Conservation (phyloP, 2,888 invertebrate genomes). For the Trichogramma evanescens region DNA sequence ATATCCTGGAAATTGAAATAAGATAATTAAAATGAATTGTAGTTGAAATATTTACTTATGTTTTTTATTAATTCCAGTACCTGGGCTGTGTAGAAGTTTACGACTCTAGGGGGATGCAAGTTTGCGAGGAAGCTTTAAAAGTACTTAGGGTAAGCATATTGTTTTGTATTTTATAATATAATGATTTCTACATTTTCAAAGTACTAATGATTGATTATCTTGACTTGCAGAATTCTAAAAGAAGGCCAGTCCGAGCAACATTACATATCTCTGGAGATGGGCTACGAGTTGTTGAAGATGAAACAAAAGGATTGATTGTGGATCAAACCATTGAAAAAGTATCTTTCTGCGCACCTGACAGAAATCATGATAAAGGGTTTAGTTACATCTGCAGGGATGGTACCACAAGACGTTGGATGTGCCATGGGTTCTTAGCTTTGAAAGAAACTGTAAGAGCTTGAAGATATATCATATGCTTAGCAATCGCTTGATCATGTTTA, state of each 20-base stretch:
- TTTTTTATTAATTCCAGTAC: constrained; percentile 56
- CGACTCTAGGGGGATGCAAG: constrained; percentile 98
- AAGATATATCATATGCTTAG: not conserved
- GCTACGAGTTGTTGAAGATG: constrained; percentile 94
- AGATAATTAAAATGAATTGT: too few relatives aligned
- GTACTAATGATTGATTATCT: too few relatives aligned
- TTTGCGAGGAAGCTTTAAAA: constrained; percentile 98
- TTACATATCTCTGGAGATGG: constrained; percentile 92
- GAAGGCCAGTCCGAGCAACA: constrained; percentile 82
- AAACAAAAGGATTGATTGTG: constrained; percentile 95
- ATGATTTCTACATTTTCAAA: not conserved
- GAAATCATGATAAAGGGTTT: constrained; percentile 95
- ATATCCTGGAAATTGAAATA: constrained; percentile 4
- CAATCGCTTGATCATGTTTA: not conserved
- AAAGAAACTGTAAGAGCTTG: constrained; percentile 70
- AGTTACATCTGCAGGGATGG: constrained; percentile 99
- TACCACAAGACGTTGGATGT: constrained; percentile 98
- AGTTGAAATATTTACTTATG: not conserved
- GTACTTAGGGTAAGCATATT: constrained; percentile 74
- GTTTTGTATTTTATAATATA: not conserved
- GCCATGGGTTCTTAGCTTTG: constrained; percentile 94
- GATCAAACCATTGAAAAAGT: constrained; percentile 99
- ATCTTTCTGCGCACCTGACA: constrained; percentile 99
- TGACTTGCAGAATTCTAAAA: constrained; percentile 66
- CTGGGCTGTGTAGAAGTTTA: constrained; percentile 98